Evolutionary conservation across 2,888 invertebrate genomes (phyloP), one percentile per base, ranked within the genome.

Genomic region (Caenorhabditis virilis): DNA sequence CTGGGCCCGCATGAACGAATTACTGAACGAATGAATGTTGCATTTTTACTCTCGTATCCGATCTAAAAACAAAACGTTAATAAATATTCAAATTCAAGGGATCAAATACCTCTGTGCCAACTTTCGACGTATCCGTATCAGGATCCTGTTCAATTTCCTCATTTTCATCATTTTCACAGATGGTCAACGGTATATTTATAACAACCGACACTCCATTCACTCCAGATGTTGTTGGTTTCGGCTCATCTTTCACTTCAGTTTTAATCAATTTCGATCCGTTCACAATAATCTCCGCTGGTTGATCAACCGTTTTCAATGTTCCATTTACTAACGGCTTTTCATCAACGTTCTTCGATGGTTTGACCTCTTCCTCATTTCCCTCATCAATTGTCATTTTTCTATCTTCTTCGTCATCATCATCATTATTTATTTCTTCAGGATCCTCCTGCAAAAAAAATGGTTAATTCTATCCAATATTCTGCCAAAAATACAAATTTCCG

Each of bases 311-410:
- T 27, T 27, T 45, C 27, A 45, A 16, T 45, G 16, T 45, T 45
- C 42, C 42, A 42, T 42, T 42, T 23, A 30, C 30, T 30, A 13
- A 15, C 27, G 15, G 4, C 22, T 45, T 45, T 45, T 27, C n/a
- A 15, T 36, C n/a, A n/a, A n/a, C n/a, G n/a, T n/a, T 23, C 2
- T 16, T 23, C 42, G 16, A 51, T 27, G 42, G 13, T 20, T 48
- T 52, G n/a, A 56, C 56, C 48, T 57, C 56, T 20, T 52, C 57
- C 30, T 62, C 54, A 33, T 64, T 54, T 9, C 58, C 58, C 33
- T 58, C 63, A 41, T 54, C 58, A 18, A 54, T 51, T 13, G 54
- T 58, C 58, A 54, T 58, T 48, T 58, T 64, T 2, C 42, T 38
- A 5, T 23, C 42, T 11, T 42, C 49, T 16, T 64, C 63, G 20